These are phyloP conservation scores for Tricholauxania praeusta DNA, from an alignment of 2,888 invertebrate species.

Conservation along the genomic window DNA sequence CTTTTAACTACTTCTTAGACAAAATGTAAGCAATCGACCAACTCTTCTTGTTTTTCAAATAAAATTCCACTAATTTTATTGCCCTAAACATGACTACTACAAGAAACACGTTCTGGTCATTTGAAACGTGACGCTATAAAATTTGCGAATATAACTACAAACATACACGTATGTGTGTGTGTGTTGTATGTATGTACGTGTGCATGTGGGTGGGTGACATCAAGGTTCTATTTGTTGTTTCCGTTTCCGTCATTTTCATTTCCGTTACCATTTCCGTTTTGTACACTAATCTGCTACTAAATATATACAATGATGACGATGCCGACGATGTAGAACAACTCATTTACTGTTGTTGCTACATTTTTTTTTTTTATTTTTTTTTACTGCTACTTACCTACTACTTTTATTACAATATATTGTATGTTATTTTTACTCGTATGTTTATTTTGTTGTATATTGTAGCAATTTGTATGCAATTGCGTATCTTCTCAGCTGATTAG, in stretches of 20 bases:
- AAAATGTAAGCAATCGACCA: too few relatives aligned
- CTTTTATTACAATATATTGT: too few relatives aligned
- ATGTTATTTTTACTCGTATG: neutral
- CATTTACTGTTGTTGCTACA: constrained; percentile 16
- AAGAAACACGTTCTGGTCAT: constrained; percentile 24
- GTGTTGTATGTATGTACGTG: neutral
- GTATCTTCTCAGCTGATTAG: constrained; percentile 3
- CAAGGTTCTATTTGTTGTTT: constrained; percentile 23
- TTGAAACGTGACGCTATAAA: constrained; percentile 25
- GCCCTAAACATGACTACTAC: constrained; percentile 1
- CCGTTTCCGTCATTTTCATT: constrained; percentile 30
- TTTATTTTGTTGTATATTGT: neutral
- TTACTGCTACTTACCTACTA: too few relatives aligned
- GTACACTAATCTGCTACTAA: constrained; percentile 26
- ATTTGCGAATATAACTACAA: neutral
- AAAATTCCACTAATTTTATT: constrained; percentile 31
- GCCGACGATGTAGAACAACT: neutral
- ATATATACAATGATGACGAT: constrained; percentile 13
- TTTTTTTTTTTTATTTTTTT: neutral
- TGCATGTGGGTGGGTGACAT: neutral
- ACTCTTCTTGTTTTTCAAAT: neutral
- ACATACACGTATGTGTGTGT: neutral
- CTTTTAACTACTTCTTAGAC: too few relatives aligned
- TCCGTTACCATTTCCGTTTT: constrained; percentile 31
- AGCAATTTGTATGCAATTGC: constrained; percentile 3